Percentiles rank a stretch among this genome's conserved stretches.
phyloP scores from a whole-genome alignment of 2,797 vertebrate genomes.

The Psittacula echo region DNA sequence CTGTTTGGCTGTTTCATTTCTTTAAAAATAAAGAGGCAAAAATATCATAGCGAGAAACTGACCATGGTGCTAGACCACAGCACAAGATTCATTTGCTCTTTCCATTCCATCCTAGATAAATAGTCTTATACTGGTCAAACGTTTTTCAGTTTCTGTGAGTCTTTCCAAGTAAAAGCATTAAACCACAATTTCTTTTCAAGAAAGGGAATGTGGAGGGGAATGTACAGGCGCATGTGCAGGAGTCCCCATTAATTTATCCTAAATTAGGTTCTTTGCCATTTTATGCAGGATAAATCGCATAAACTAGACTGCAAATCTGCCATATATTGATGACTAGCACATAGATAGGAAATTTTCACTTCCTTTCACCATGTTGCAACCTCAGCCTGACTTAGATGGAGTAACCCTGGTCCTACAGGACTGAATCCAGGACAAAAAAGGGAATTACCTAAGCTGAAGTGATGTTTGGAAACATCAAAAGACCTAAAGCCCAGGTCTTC shows the following conservation, averaged over 20 bases:
- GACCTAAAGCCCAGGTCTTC: not conserved
- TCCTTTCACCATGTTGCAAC: not conserved
- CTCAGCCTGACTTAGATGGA: not conserved
- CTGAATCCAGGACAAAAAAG: not conserved
- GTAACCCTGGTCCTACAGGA: not conserved
- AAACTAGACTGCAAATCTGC: not conserved
- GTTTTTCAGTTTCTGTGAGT: not conserved
- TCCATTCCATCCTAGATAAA: not conserved
- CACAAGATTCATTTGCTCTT: not conserved
- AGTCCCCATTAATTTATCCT: not conserved
- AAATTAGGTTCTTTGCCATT: not conserved
- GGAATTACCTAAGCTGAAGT: not conserved
- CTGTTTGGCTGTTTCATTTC: not conserved
- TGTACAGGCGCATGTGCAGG: rapidly evolving
- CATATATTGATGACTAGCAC: not conserved
- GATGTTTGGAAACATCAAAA: not conserved
- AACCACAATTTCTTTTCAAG: not conserved
- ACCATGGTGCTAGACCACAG: not conserved
- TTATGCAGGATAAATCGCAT: not conserved
- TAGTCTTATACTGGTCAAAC: not conserved
- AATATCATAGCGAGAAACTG: not conserved
- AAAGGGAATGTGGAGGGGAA: not conserved
- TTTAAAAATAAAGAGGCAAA: not conserved
- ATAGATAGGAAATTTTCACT: not conserved
- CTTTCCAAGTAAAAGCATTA: not conserved